These are phyloP conservation scores for Leucania comma DNA, from an alignment of 2,888 invertebrate species.

Conservation along the genomic window DNA sequence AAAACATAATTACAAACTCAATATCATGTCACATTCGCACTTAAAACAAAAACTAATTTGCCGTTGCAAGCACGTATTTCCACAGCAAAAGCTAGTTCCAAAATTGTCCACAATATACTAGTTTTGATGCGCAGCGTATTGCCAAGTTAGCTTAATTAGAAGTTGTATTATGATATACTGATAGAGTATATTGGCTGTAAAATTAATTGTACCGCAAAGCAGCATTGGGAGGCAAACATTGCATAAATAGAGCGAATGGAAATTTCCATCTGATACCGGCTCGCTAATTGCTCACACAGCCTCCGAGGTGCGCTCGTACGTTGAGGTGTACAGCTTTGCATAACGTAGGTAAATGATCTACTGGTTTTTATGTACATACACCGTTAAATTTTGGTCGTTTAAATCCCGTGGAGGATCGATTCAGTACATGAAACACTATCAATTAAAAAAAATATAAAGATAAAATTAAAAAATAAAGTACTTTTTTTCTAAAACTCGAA, in stretches of 20 bases:
- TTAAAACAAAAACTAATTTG: constrained; percentile 40
- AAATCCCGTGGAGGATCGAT: too few species aligned
- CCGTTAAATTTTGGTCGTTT: too few species aligned
- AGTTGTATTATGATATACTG: constrained; percentile 39
- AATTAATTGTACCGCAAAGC: constrained; percentile 49
- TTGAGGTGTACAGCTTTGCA: constrained; percentile 16
- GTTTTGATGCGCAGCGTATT: constrained; percentile 28
- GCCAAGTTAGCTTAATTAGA: constrained; percentile 48
- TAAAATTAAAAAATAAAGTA: too few species aligned
- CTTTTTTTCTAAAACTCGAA: too few species aligned
- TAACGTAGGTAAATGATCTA: not conserved
- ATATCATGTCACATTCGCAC: not conserved
- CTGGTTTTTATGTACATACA: too few species aligned
- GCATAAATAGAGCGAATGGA: constrained; percentile 53
- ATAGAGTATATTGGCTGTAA: constrained; percentile 41
- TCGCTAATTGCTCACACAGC: constrained; percentile 54
- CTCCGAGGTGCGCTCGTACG: constrained; percentile 9
- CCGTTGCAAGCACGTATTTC: constrained; percentile 12
- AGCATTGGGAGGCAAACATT: constrained; percentile 43
- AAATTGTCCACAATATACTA: constrained; percentile 15
- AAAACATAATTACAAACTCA: not conserved
- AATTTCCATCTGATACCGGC: constrained; percentile 53
- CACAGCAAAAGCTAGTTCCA: constrained; percentile 4
- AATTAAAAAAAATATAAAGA: too few species aligned
- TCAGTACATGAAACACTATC: too few species aligned